Conservation (phyloP, 2,888 invertebrate species). For the Parnassius glacialis region DNA sequence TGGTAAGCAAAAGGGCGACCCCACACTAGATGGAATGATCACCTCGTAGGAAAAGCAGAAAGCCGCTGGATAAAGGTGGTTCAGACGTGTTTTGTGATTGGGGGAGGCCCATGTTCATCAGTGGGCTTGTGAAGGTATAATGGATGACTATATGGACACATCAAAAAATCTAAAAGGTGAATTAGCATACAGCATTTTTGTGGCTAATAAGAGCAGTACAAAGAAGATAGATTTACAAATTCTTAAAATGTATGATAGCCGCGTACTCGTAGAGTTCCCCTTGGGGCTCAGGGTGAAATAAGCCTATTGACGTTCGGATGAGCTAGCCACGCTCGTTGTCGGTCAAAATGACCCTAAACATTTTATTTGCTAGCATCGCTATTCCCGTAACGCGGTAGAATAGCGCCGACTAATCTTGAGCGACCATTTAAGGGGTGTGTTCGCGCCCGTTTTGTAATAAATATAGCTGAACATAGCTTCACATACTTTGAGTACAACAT, state of each 20-base stretch:
- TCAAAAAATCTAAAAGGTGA: slow-evolving; percentile 47
- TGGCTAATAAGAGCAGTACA: slow-evolving; percentile 45
- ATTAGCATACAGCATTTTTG: slow-evolving; percentile 34
- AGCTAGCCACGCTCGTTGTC: slow-evolving; percentile 71
- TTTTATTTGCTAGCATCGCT: slow-evolving; percentile 76
- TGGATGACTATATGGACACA: no score
- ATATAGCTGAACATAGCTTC: slow-evolving; percentile 59
- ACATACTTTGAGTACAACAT: slow-evolving; percentile 33
- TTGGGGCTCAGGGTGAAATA: slow-evolving; percentile 66
- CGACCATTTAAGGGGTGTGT: slow-evolving; percentile 70
- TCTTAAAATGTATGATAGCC: slow-evolving; percentile 76
- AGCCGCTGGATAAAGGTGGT: no score
- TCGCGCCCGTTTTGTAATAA: slow-evolving; percentile 64
- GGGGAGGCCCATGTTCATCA: no score
- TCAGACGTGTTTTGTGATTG: no score
- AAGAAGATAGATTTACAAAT: slow-evolving; percentile 80
- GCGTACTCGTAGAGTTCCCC: slow-evolving; percentile 60
- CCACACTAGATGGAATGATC: no score
- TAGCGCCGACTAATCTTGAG: slow-evolving; percentile 74
- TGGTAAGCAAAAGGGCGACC: no score
- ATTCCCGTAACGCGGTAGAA: slow-evolving; percentile 67
- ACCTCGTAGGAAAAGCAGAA: no score
- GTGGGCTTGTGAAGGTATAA: no score
- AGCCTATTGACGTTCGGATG: slow-evolving; percentile 74
- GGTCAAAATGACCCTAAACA: slow-evolving; percentile 78